Evolutionary conservation across 2,888 invertebrate species (phyloP).

Genomic region (Eilema depressum): DNA sequence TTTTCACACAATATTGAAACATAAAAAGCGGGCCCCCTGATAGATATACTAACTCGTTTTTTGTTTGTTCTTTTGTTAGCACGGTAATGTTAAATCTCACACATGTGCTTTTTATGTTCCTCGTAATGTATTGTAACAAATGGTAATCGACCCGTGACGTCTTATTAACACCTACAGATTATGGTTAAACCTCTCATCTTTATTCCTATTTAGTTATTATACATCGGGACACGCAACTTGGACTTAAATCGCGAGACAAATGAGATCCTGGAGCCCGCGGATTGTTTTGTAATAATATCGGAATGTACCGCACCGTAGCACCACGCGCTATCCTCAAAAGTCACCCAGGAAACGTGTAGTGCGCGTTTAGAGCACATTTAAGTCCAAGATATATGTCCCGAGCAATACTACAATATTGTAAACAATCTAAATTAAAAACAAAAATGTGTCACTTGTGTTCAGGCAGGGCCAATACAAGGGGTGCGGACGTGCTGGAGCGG

Average conservation of each 20-base stretch:
- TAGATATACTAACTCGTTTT: too few species aligned
- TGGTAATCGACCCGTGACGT: slow-evolving; percentile 8
- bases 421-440: background rate
- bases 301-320: too few species aligned
- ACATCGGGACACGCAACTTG: too few species aligned
- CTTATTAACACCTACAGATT: background rate
- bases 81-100: slow-evolving; percentile 1
- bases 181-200: too few species aligned
- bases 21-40: background rate
- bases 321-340: too few species aligned
- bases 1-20: background rate
- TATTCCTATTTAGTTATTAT: too few species aligned
- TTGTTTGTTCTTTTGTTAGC: slow-evolving; percentile 5
- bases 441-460: background rate
- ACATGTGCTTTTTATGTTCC: background rate
- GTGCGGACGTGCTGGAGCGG: background rate
- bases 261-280: too few species aligned
- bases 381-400: too few species aligned
- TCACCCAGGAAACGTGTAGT: too few species aligned
- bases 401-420: background rate
- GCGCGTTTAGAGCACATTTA: too few species aligned
- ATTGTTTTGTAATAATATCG: too few species aligned
- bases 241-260: too few species aligned
- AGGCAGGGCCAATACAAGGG: background rate
- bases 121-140: background rate